phyloP scores from a whole-genome alignment of 1,140 invertebrate species.

The Drosophila guanche region DNA sequence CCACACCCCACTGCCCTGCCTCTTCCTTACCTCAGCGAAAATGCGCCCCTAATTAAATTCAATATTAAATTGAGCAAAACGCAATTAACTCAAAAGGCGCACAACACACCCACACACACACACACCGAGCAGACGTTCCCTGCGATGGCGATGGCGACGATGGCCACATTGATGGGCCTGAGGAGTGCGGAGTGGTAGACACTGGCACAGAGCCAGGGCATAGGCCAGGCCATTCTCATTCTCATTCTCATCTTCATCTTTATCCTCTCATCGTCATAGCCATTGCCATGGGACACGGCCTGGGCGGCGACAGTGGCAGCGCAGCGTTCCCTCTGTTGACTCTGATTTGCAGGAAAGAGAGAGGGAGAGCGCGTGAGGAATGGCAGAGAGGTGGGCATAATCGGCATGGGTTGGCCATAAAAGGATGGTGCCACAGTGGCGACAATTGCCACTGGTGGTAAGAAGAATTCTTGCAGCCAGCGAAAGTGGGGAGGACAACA shows the following conservation, averaged over 20 bases:
- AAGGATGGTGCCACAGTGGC: no score
- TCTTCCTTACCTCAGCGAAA: slow-evolving; percentile 67
- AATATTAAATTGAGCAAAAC: slow-evolving; percentile 83
- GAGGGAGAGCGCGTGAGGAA: not conserved
- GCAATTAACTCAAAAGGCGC: slow-evolving; percentile 80
- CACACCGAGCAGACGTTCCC: slow-evolving; percentile 16
- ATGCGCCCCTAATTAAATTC: slow-evolving; percentile 82
- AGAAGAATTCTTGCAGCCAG: not conserved
- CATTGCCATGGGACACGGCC: slow-evolving; percentile 5
- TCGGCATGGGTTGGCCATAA: slow-evolving; percentile 6
- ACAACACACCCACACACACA: slow-evolving; percentile 2
- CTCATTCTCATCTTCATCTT: slow-evolving; percentile 31
- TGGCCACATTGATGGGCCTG: slow-evolving; percentile 10
- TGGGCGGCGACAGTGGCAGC: not conserved
- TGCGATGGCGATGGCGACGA: slow-evolving; percentile 8
- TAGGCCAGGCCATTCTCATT: slow-evolving; percentile 39
- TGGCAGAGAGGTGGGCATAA: slow-evolving; percentile 5
- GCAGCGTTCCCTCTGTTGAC: slow-evolving; percentile 33
- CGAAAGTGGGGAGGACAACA: no score
- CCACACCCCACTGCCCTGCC: not conserved
- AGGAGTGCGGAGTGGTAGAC: no score
- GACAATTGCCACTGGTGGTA: slow-evolving; percentile 4
- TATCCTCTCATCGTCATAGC: slow-evolving; percentile 1
- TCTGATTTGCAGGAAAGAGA: slow-evolving; percentile 48
- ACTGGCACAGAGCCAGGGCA: slow-evolving; percentile 52